Conservation (phyloP, 2,113 vertebrate genomes). For the Thamnophis sirtalis region DNA sequence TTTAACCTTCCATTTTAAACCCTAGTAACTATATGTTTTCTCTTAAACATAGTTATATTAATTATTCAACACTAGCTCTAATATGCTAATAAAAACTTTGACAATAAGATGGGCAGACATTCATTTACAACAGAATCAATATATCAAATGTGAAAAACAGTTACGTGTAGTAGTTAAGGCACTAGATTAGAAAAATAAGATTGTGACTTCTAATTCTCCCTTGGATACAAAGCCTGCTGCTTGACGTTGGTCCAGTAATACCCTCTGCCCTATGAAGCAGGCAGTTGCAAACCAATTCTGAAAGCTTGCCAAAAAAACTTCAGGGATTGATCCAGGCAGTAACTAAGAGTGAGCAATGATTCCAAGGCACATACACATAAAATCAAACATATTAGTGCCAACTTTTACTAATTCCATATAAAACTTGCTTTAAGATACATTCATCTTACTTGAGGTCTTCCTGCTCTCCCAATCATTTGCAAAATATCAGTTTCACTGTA, state of each 20-base stretch:
- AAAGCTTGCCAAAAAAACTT: background rate
- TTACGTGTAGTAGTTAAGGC: background rate
- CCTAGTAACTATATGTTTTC: background rate
- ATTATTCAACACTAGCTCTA: constrained; percentile 20
- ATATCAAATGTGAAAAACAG: background rate
- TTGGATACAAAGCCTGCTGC: background rate
- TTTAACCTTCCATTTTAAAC: background rate
- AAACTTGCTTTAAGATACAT: constrained; percentile 31
- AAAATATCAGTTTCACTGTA: constrained; percentile 94
- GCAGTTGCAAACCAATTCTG: background rate
- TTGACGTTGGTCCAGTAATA: background rate
- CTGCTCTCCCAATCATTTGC: constrained; percentile 98
- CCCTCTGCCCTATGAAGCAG: background rate
- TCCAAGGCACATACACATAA: background rate
- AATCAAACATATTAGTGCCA: background rate
- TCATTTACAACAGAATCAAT: background rate
- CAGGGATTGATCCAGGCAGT: background rate
- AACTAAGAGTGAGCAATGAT: background rate
- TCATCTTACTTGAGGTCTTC: constrained; percentile 86
- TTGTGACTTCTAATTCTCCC: background rate
- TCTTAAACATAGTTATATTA: constrained; percentile 1
- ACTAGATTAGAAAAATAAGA: background rate
- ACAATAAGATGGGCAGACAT: constrained; percentile 3
- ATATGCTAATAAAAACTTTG: constrained; percentile 14
- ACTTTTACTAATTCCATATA: constrained; percentile 12